phyloP scores from a whole-genome alignment of 2,797 vertebrate species.

The Gila robusta region DNA sequence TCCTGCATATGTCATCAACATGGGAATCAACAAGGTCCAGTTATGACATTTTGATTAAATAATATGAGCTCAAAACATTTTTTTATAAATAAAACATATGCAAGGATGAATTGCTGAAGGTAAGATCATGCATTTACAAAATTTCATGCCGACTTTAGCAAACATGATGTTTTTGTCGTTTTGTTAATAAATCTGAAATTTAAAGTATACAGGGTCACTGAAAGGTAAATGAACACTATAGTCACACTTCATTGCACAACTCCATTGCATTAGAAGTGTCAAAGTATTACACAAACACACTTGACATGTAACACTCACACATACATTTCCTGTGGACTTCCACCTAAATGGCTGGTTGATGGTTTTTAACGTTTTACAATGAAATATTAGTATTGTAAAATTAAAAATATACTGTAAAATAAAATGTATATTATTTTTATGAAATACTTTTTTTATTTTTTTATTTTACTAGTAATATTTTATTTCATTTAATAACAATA shows the following conservation, averaged over 20 bases:
- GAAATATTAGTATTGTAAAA: not conserved
- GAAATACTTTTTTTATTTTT: not conserved
- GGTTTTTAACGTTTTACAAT: not conserved
- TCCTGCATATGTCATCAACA: too few relatives aligned
- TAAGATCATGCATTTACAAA: too few relatives aligned
- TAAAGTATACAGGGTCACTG: too few relatives aligned
- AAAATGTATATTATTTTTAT: not conserved
- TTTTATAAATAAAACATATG: too few relatives aligned
- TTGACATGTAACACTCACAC: not conserved
- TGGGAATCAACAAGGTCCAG: too few relatives aligned
- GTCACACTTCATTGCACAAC: not conserved
- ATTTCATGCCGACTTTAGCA: too few relatives aligned
- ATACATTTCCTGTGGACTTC: not conserved
- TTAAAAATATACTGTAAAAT: not conserved
- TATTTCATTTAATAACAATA: not conserved
- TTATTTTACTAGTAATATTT: not conserved
- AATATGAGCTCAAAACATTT: too few relatives aligned
- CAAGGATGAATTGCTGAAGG: too few relatives aligned
- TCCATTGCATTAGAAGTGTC: not conserved
- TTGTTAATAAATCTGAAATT: too few relatives aligned
- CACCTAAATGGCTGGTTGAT: not conserved
- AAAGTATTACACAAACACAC: not conserved
- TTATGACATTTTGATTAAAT: too few relatives aligned
- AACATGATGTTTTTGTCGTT: too few relatives aligned
- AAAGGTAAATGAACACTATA: too few relatives aligned